Conservation (phyloP, 2,113 vertebrate species). For the Thalassarche chlororhynchos region DNA sequence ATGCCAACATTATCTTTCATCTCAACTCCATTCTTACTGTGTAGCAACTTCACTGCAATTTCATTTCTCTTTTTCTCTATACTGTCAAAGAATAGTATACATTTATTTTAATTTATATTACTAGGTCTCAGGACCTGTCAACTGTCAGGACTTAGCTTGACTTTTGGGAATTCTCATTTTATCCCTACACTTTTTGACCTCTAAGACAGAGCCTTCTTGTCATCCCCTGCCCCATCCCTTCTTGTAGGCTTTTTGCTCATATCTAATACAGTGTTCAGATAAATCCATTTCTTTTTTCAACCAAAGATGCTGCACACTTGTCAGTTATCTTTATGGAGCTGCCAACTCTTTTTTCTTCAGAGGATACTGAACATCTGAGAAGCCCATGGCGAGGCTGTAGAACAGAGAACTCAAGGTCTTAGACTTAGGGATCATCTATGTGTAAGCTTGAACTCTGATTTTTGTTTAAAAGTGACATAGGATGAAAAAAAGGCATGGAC, state of each 20-base stretch:
- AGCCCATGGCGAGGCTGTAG: neutral
- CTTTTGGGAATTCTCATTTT: neutral
- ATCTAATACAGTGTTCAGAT: neutral
- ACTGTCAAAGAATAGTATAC: neutral
- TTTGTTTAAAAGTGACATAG: neutral
- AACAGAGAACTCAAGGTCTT: neutral
- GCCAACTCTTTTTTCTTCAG: neutral
- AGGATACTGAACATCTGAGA: neutral
- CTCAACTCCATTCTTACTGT: neutral
- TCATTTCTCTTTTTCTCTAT: neutral
- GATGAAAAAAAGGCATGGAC: neutral
- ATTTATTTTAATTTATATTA: neutral
- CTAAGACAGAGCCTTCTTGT: neutral
- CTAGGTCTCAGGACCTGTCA: neutral
- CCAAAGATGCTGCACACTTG: neutral
- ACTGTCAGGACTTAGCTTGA: neutral
- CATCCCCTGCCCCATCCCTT: neutral
- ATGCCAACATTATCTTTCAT: neutral
- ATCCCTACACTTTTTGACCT: neutral
- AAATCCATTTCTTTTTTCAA: neutral
- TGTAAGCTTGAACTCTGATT: neutral
- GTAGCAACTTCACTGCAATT: neutral
- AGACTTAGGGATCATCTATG: neutral
- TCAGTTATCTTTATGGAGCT: neutral
- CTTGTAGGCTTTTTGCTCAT: neutral